These are phyloP conservation scores for Drosophila austrosaltans DNA, from an alignment of 2,888 invertebrate genomes.

Conservation along the genomic window DNA sequence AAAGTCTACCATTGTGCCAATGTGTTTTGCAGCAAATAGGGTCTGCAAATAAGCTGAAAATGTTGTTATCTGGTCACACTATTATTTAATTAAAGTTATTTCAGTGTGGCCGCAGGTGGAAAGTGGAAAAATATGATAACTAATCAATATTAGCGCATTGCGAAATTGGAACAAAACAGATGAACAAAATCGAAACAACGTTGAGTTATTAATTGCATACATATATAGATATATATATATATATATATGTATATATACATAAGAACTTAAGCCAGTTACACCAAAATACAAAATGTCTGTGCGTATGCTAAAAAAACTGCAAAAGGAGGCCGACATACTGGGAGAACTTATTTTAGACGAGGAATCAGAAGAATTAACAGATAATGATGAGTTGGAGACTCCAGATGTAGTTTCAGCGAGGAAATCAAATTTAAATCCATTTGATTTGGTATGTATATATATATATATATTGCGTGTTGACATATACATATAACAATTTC, in stretches of 20 bases:
- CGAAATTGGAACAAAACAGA: conserved; percentile 4
- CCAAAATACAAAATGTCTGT: conserved; percentile 85
- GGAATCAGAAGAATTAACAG: conserved; percentile 84
- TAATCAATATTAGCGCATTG: neutral
- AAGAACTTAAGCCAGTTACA: conserved; percentile 4
- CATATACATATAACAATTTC: neutral
- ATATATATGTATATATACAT: conserved; percentile 22
- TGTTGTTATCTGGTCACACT: neutral
- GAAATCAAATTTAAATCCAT: conserved; percentile 87
- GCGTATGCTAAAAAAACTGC: conserved; percentile 87
- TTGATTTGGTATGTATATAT: conserved; percentile 87
- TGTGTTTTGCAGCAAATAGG: neutral
- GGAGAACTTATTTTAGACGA: conserved; percentile 82
- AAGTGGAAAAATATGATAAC: neutral
- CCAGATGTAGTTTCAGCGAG: conserved; percentile 84
- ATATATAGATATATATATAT: conserved; percentile 26
- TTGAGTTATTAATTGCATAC: conserved; percentile 18
- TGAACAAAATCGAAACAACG: conserved; percentile 4
- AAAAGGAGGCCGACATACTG: conserved; percentile 84
- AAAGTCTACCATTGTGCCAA: too few species aligned
- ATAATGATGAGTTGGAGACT: conserved; percentile 83
- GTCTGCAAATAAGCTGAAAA: neutral
- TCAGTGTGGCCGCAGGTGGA: neutral
- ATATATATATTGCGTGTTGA: neutral
- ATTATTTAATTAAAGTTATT: neutral